phyloP scores from a whole-genome alignment of 2,888 invertebrate species.

The Pandemis corylana region DNA sequence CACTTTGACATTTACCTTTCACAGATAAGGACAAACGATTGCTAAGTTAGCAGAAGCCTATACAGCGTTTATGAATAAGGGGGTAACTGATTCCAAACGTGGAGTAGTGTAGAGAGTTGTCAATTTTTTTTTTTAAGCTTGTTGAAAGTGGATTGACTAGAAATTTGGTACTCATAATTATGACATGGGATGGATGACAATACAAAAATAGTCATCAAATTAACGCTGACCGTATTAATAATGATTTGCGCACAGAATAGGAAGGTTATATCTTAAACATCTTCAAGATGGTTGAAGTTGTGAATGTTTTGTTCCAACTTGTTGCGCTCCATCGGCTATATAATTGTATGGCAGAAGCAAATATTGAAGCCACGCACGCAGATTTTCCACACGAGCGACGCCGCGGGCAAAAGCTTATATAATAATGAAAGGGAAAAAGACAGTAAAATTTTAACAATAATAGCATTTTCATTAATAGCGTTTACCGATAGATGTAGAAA shows the following conservation, averaged over 20 bases:
- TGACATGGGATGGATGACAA: no score
- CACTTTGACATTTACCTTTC: no score
- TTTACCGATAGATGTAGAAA: neutral
- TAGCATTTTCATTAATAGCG: neutral
- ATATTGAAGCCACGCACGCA: slow-evolving; percentile 27
- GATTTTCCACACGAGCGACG: slow-evolving; percentile 31
- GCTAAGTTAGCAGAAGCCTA: no score
- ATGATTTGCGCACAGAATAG: no score
- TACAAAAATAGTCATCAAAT: no score
- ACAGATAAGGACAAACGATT: no score
- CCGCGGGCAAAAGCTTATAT: slow-evolving; percentile 26
- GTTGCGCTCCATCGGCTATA: slow-evolving; percentile 29
- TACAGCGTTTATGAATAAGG: no score
- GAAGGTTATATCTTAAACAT: slow-evolving; percentile 4
- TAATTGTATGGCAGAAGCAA: slow-evolving; percentile 19
- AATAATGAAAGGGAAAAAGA: slow-evolving; percentile 35
- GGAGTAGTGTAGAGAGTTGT: no score
- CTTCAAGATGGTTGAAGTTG: slow-evolving; percentile 25
- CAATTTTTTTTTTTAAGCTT: neutral
- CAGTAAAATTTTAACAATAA: neutral
- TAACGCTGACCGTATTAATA: no score
- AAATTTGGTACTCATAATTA: no score
- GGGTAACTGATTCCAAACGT: no score
- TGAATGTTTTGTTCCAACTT: slow-evolving; percentile 35
- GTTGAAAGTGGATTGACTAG: no score